These are phyloP conservation scores for Temnothorax curvispinosus DNA, from an alignment of 1,140 invertebrate species.

Conservation along the genomic window DNA sequence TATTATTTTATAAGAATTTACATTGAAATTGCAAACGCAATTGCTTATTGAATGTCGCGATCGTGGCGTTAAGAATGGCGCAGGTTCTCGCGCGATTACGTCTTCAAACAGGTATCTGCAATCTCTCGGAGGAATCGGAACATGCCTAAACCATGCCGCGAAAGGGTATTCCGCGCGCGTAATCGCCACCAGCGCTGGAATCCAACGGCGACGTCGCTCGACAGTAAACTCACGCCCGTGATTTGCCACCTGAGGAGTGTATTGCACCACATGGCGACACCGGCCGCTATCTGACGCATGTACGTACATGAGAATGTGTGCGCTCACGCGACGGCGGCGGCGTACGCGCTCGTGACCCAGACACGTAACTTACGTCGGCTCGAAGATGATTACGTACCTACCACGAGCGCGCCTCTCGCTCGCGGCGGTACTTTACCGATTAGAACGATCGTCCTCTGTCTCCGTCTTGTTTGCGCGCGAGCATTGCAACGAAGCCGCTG, in stretches of 20 bases:
- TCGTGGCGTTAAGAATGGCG: background rate
- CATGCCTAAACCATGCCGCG: constrained; percentile 12
- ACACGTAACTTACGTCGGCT: constrained; percentile 42
- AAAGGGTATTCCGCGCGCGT: constrained; percentile 21
- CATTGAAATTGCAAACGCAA: background rate
- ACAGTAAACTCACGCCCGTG: constrained; percentile 20
- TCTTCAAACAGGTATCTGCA: background rate
- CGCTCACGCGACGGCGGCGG: constrained; percentile 27
- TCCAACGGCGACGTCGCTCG: constrained; percentile 34
- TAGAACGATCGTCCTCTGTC: background rate
- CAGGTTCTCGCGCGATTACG: background rate
- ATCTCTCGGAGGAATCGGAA: background rate
- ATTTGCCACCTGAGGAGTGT: constrained; percentile 67
- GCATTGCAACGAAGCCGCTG: background rate
- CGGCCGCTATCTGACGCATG: background rate
- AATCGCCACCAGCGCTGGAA: constrained; percentile 22
- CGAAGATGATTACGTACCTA: constrained; percentile 61
- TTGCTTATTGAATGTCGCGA: background rate
- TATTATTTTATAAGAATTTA: background rate
- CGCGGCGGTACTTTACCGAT: constrained; percentile 9
- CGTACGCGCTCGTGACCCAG: constrained; percentile 47
- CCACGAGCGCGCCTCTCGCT: constrained; percentile 17
- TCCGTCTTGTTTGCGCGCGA: background rate
- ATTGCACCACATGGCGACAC: constrained; percentile 77
- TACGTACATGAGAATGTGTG: background rate